A percentile compares a stretch with the other conserved stretches of the same genome.
Evolutionary conservation across 2,888 invertebrate species (phyloP).

Genomic region (Cheilosia variabilis): DNA sequence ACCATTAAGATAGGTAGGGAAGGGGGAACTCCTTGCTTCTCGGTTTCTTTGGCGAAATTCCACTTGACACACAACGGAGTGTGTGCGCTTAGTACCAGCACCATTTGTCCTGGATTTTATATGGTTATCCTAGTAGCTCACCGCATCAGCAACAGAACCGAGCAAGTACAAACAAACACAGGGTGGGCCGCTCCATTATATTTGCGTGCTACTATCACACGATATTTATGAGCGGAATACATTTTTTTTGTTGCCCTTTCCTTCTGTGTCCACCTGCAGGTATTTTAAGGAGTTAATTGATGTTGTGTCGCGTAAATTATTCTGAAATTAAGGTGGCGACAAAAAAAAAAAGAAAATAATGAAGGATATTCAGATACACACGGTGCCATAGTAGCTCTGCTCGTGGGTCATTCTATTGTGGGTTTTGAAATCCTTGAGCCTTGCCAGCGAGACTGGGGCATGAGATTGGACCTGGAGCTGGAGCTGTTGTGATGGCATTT

Average conservation of each 20-base stretch:
- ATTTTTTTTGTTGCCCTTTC: conserved; percentile 29
- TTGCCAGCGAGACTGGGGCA: conserved; percentile 7
- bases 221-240: conserved; percentile 69
- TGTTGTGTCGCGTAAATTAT: conserved; percentile 83
- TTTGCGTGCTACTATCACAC: conserved; percentile 65
- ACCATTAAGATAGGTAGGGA: conserved; percentile 38
- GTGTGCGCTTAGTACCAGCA: conserved; percentile 15
- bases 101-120: conserved; percentile 71
- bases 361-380: conserved; percentile 23
- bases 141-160: conserved; percentile 61
- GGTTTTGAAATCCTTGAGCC: conserved; percentile 65
- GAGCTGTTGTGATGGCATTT: conserved; percentile 15
- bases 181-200: conserved; percentile 55
- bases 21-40: conserved; percentile 23
- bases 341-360: conserved; percentile 49
- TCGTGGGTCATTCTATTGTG: conserved; percentile 58
- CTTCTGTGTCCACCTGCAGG: conserved; percentile 80
- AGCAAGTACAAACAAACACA: conserved; percentile 12
- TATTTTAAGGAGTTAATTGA: conserved; percentile 83
- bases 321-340: conserved; percentile 82
- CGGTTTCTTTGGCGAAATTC: conserved; percentile 52
- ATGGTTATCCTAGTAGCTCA: conserved; percentile 73
- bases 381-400: background rate
- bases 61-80: conserved; percentile 66
- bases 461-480: conserved; percentile 29